phyloP scores from a whole-genome alignment of 1,140 invertebrate species.

The Drosophila paulistorum region DNA sequence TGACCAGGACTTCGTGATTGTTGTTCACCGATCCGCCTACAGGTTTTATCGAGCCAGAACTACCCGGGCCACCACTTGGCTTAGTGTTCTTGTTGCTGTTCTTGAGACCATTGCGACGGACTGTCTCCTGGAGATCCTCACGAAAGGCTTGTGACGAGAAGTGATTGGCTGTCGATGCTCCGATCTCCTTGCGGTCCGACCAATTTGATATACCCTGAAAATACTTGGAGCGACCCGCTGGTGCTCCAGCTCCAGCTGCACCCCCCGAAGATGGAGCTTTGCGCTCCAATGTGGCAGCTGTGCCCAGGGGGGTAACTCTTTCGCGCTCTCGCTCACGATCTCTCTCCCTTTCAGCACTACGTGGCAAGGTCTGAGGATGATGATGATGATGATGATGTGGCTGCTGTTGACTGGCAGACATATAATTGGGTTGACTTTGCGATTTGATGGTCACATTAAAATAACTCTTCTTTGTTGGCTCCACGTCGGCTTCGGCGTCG shows the following conservation, averaged over 20 bases:
- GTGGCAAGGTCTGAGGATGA: conserved; percentile 60
- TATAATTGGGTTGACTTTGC: conserved; percentile 83
- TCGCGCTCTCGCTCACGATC: conserved; percentile 42
- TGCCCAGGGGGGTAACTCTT: conserved; percentile 14
- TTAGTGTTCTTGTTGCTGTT: conserved; percentile 43
- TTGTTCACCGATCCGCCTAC: not conserved
- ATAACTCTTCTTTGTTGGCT: conserved; percentile 87
- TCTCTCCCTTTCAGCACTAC: conserved; percentile 48
- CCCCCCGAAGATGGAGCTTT: conserved; percentile 46
- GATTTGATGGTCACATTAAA: conserved; percentile 92
- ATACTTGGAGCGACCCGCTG: conserved; percentile 83
- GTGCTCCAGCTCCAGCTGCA: conserved; percentile 21
- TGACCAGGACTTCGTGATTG: conserved; percentile 10
- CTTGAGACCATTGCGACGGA: conserved; percentile 71
- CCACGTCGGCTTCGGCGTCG: conserved; percentile 84
- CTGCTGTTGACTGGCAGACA: conserved; percentile 42
- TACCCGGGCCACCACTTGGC: conserved; percentile 14
- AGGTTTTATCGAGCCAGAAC: conserved; percentile 14
- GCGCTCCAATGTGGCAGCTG: conserved; percentile 50
- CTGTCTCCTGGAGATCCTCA: conserved; percentile 80
- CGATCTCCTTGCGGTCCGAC: conserved; percentile 86
- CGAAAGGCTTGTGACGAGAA: conserved; percentile 79
- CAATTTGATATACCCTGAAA: conserved; percentile 90
- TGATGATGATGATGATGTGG: conserved; percentile 36
- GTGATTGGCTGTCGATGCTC: conserved; percentile 55